Percentiles rank a stretch among this genome's conserved stretches.
Conservation (phyloP, 30 jellyfish, hydroid and myxozoan genomes). For the Mastigias papua region DNA sequence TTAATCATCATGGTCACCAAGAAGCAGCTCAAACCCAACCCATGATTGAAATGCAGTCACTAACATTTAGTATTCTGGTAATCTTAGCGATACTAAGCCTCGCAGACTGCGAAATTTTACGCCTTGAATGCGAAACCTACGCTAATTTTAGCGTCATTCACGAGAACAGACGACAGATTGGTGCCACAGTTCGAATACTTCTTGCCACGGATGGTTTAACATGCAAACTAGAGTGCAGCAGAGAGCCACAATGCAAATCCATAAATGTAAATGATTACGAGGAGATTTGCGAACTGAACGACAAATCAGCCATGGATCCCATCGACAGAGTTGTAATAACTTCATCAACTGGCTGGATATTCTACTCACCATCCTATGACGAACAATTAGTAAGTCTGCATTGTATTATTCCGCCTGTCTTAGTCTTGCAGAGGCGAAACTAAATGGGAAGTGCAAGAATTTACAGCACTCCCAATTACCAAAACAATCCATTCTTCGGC, state of each 20-base stretch:
- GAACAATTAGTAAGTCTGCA: constrained; percentile 10
- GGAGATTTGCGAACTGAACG: constrained; percentile 15
- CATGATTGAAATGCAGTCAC: too few relatives aligned
- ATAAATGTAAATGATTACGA: not conserved
- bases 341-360: constrained; percentile 14
- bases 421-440: too few relatives aligned
- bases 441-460: too few relatives aligned
- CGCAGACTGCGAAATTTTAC: not conserved
- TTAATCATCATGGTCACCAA: too few relatives aligned
- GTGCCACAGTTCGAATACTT: not conserved
- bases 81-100: not conserved
- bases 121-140: constrained; percentile 7
- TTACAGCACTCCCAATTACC: too few relatives aligned
- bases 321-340: not conserved
- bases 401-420: not conserved
- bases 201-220: not conserved
- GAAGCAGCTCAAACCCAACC: too few relatives aligned
- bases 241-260: constrained; percentile 27
- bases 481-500: too few relatives aligned
- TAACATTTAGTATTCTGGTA: too few relatives aligned
- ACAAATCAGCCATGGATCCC: constrained; percentile 8
- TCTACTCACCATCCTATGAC: constrained; percentile 1
- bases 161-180: not conserved
- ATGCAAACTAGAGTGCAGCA: constrained; percentile 6
- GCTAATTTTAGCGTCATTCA: constrained; percentile 7